Base-by-base conservation (phyloP, 2,113 vertebrate species). In the Morone saxatilis region DNA sequence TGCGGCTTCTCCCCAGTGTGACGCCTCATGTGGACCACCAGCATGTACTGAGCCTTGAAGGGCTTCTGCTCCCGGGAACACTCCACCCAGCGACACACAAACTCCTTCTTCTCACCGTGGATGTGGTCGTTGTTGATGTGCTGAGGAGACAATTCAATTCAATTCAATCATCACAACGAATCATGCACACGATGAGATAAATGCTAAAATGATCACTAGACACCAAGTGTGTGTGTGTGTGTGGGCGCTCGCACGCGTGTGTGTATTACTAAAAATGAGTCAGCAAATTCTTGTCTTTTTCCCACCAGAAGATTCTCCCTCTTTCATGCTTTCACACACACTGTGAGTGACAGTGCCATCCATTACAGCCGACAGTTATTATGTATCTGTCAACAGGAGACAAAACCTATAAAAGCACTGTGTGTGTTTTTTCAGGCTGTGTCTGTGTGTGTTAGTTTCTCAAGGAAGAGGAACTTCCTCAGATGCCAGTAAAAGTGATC, bases 41-140 rank as follows among this genome's bases (percentile, higher is more conserved):
- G 87, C 98, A 99, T 99, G 86, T 99, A 99, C 95, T 99, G 98
- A 0, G 98, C 98, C 93, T 99, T 99, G 93, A 99, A 99, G 48
- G 98, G 98, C 90, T 99, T 99, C 96, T 98, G 97, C 86, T 99
- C 98, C 53, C 98, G 92, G 0, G 98, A 98, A 89, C 98, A 99
- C 89, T 98, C 98, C 76, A 97, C 96, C 98, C 98, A 99, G 88
- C 97, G 98, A 88, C 98, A 99, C 61, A 99, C 98, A 41, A 99
- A 99, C 95, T 99, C 98, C 94, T 99, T 99, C 96, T 98, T 99
- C 93, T 99, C 98, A 19, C 98, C 98, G 0, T 99, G 98, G 94
- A 99, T 99, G 94, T 99, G 98, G 78, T 99, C 98, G 0, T 99
- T 99, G 94, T 98, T 99, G 94, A 99, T 99, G 89, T 99, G 98